These are phyloP conservation scores for Penelope pileata DNA, from an alignment of 2,113 vertebrate species.

Conservation along the genomic window DNA sequence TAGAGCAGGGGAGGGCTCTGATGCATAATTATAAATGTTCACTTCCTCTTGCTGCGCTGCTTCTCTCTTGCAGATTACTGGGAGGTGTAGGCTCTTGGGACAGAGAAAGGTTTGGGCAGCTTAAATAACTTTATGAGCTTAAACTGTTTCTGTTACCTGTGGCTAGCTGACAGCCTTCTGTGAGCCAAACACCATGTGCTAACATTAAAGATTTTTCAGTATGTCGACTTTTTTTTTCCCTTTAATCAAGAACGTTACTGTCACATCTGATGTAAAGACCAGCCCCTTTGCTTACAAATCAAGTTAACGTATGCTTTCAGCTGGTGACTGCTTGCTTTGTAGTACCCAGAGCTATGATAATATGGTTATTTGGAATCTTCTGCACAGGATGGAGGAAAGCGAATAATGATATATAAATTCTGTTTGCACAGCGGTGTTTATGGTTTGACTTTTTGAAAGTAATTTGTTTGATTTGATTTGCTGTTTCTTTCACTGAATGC, in stretches of 20 bases:
- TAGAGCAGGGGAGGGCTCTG: background rate
- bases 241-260: background rate
- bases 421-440: background rate
- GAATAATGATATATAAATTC: background rate
- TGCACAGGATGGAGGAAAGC: background rate
- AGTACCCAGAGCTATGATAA: background rate
- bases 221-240: background rate
- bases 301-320: background rate
- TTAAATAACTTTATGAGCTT: conserved; percentile 4
- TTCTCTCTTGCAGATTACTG: background rate
- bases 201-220: background rate
- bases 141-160: background rate
- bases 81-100: background rate
- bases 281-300: background rate
- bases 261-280: background rate
- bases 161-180: background rate
- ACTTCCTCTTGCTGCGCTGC: background rate
- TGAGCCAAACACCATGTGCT: background rate
- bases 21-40: background rate
- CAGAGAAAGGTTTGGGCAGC: background rate
- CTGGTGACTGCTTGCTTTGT: background rate
- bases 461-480: background rate
- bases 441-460: background rate
- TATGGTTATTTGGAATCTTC: background rate
- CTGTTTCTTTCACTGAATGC: background rate